These are phyloP conservation scores for Diphyllodes magnificus DNA, from an alignment of 2,113 vertebrate genomes.

Conservation along the genomic window DNA sequence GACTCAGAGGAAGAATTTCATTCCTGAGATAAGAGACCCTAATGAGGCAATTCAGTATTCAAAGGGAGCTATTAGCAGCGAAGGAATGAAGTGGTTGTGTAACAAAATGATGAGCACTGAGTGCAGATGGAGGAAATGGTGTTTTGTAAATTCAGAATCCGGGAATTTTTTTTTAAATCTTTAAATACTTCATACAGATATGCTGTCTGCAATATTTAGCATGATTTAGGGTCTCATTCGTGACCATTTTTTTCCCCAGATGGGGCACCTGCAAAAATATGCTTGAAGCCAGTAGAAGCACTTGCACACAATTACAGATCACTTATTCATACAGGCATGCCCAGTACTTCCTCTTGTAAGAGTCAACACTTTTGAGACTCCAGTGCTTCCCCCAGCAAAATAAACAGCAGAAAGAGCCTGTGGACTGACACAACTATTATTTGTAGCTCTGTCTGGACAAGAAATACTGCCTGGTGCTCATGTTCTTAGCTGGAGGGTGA, in stretches of 20 bases:
- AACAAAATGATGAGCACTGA: conserved; percentile 27
- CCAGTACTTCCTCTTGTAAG: background rate
- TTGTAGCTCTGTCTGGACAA: background rate
- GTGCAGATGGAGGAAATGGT: conserved; percentile 50
- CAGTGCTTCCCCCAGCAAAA: conserved; percentile 3
- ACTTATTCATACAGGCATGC: background rate
- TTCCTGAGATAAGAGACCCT: conserved; percentile 39
- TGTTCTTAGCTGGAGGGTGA: background rate
- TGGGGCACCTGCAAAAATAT: conserved; percentile 33
- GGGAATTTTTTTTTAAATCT: background rate
- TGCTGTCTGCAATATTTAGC: conserved; percentile 18
- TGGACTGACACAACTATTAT: background rate
- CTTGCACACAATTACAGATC: background rate
- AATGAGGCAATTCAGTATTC: conserved; percentile 55
- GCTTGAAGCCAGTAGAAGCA: background rate
- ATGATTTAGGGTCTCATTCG: background rate
- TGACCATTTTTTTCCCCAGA: background rate
- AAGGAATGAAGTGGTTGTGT: conserved; percentile 27
- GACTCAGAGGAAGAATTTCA: conserved; percentile 46
- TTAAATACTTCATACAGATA: conserved; percentile 37
- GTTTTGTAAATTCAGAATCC: conserved; percentile 38
- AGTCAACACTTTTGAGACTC: background rate
- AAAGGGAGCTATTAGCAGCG: conserved; percentile 28
- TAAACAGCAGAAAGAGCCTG: background rate
- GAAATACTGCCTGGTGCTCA: background rate